Evolutionary conservation across 2,888 invertebrate species (phyloP), one percentile per base, ranked within the genome.

Genomic region (Cyaniris semiargus): DNA sequence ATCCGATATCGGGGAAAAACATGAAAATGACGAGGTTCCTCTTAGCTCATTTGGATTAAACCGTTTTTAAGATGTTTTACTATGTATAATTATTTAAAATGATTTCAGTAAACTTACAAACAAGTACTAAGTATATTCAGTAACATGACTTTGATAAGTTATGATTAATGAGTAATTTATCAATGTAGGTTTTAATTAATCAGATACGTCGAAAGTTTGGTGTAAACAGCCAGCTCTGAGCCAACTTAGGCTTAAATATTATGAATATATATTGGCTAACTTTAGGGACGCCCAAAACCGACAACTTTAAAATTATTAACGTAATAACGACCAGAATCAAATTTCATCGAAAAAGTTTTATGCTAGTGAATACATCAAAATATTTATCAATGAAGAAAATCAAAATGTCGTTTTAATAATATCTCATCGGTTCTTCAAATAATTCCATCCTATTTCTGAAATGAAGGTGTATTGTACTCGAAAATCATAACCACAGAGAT

Each of bases 241-340:
- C 82, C 86, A 88, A 66, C 88, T 87, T 87, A 87, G 87, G 87
- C 88, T 89, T 90, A 88, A 91, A 91, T 92, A 92, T 92, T 92
- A 92, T 92, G 91, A 92, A 92, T 92, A 92, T 90, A 91, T 90
- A 92, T 92, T 90, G 89, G 83, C 85, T 90, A 92, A 92, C 86
- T 92, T 92, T 89, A 82, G 89, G 90, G 89, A 87, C 86, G 87
- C 86, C 88, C 84, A 87, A 88, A 89, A 90, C 86, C 86, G 23
- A 86, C 81, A 89, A 90, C 90, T 90, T 89, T 91, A 89, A 91
- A 90, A 90, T 90, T 87, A 90, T 89, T 89, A 90, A 88, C 87
- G 86, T 84, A 85, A 85, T 83, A 85, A 83, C 84, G 81, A 84
- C 84, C 21, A 34, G 8, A 70, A 71, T 71, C 71, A 53, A 53